phyloP scores from a whole-genome alignment of 2,797 vertebrate species.

The Macrochelys suwanniensis region DNA sequence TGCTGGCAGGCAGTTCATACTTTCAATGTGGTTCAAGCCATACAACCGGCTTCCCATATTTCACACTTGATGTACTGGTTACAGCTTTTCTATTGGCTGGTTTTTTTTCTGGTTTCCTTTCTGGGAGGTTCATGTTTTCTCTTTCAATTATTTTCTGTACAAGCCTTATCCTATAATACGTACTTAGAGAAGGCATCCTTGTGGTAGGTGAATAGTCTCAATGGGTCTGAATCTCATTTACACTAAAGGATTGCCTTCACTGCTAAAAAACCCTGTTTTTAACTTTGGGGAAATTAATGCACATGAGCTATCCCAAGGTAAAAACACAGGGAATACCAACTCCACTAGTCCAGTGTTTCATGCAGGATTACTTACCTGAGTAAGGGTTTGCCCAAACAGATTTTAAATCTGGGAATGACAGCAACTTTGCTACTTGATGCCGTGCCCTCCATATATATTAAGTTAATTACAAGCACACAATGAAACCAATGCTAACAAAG shows the following conservation, averaged over 20 bases:
- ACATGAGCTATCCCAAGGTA: neutral
- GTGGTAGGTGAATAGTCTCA: neutral
- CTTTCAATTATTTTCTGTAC: fast-evolving
- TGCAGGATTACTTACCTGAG: neutral
- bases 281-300: neutral
- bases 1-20: fast-evolving
- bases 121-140: fast-evolving
- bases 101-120: fast-evolving
- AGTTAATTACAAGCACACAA: neutral
- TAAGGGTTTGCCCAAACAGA: neutral
- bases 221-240: neutral
- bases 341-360: neutral
- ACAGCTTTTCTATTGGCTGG: fast-evolving
- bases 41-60: fast-evolving
- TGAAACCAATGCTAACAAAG: neutral
- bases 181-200: fast-evolving
- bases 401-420: neutral
- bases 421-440: neutral
- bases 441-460: fast-evolving
- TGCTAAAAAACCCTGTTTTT: neutral
- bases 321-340: neutral
- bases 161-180: neutral
- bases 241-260: neutral
- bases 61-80: fast-evolving
- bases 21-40: fast-evolving